A percentile compares a stretch with the other conserved stretches of the same genome.
Evolutionary conservation across 92 coral and sea anemone genomes (phyloP).

Genomic region (Palythoa heliodiscus): DNA sequence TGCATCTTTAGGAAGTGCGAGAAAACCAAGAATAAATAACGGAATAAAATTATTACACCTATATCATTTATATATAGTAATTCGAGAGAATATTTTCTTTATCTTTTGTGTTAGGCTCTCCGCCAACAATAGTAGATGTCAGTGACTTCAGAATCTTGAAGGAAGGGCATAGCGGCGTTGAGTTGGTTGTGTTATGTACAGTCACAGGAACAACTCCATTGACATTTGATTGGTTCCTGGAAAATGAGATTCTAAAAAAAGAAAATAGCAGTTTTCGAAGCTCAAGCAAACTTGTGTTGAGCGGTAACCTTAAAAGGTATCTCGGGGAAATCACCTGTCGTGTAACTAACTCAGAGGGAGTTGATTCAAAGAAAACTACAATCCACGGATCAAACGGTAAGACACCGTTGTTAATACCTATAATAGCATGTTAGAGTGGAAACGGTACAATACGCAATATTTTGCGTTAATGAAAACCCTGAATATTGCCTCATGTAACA

Average conservation of each 20-base stretch:
- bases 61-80: too few relatives aligned
- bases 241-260: background rate
- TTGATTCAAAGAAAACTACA: background rate
- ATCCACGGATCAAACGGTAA: conserved; percentile 12
- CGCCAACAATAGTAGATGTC: conserved; percentile 3
- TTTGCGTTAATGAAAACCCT: too few relatives aligned
- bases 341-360: background rate
- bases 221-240: conserved; percentile 3
- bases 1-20: too few relatives aligned
- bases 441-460: too few relatives aligned
- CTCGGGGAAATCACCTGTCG: conserved; percentile 11
- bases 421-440: background rate
- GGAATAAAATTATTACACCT: too few relatives aligned
- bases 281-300: conserved; percentile 2
- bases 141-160: conserved; percentile 12
- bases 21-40: too few relatives aligned
- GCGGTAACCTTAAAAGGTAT: background rate
- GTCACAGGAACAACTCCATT: conserved; percentile 6
- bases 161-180: background rate
- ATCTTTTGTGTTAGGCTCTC: background rate
- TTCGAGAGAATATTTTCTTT: background rate
- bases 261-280: background rate
- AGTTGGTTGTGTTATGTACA: conserved; percentile 26
- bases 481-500: too few relatives aligned
- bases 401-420: background rate